A percentile compares a stretch with the other conserved stretches of the same genome.
Conservation (phyloP, 2,888 invertebrate genomes). For the Candidula unifasciata region DNA sequence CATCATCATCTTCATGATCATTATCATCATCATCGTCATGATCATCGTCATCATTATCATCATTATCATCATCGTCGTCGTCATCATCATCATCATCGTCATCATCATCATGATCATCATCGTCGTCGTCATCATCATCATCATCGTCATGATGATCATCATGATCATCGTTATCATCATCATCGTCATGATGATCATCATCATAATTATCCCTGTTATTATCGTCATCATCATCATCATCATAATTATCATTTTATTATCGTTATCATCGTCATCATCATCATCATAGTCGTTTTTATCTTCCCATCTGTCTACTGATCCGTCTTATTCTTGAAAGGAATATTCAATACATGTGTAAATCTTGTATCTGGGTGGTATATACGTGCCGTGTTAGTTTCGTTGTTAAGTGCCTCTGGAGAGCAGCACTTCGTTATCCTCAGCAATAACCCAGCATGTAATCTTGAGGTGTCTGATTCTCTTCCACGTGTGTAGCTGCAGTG, state of each 20-base stretch:
- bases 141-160: constrained; percentile 18
- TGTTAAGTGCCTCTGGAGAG: too few species aligned
- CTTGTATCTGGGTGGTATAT: too few species aligned
- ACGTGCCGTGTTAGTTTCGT: too few species aligned
- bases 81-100: not conserved
- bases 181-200: not conserved
- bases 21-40: not conserved
- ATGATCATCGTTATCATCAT: not conserved
- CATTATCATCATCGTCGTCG: constrained; percentile 6
- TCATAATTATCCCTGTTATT: not conserved
- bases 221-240: not conserved
- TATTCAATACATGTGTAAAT: too few species aligned
- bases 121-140: constrained; percentile 1
- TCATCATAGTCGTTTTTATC: not conserved
- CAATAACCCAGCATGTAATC: too few species aligned
- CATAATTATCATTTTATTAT: not conserved
- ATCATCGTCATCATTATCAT: not conserved
- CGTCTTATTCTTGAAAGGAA: too few species aligned
- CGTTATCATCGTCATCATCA: not conserved
- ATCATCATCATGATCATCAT: constrained; percentile 1
- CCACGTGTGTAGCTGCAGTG: constrained; percentile 46
- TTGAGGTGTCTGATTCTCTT: not conserved
- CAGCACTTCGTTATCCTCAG: too few species aligned
- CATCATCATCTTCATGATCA: not conserved
- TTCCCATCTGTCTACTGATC: too few species aligned